Conservation (phyloP, 2,113 vertebrate species). For the Ovibos moschatus region DNA sequence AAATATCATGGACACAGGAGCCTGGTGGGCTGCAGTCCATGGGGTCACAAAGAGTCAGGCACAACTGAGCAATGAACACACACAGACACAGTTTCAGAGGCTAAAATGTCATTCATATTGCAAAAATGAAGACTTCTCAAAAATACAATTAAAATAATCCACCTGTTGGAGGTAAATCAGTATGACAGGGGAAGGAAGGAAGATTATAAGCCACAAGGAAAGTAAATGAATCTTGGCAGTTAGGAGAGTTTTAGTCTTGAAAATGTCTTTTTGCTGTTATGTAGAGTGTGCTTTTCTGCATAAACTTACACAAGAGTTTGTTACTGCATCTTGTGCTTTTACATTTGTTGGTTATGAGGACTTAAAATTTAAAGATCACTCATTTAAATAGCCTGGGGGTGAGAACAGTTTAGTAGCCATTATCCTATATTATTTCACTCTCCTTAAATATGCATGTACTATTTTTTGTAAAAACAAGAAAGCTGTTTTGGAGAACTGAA, state of each 20-base stretch:
- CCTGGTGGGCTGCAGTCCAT: not conserved
- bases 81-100: not conserved
- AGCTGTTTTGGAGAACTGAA: not conserved
- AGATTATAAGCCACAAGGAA: not conserved
- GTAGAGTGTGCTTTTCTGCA: not conserved
- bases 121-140: not conserved
- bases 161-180: not conserved
- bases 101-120: not conserved
- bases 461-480: not conserved
- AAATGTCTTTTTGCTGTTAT: not conserved
- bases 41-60: not conserved
- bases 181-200: not conserved
- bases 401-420: not conserved
- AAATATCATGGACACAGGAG: not conserved
- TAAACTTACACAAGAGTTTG: not conserved
- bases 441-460: not conserved
- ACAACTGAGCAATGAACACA: not conserved
- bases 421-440: not conserved
- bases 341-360: not conserved
- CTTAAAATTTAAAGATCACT: not conserved
- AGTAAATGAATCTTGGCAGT: not conserved
- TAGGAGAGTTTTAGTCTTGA: not conserved
- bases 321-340: not conserved
- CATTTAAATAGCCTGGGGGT: not conserved
- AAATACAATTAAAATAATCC: not conserved